Evolutionary conservation across 2,113 vertebrate species (phyloP), one percentile per base, ranked within the genome.

Genomic region (Lichenostomus cassidix): DNA sequence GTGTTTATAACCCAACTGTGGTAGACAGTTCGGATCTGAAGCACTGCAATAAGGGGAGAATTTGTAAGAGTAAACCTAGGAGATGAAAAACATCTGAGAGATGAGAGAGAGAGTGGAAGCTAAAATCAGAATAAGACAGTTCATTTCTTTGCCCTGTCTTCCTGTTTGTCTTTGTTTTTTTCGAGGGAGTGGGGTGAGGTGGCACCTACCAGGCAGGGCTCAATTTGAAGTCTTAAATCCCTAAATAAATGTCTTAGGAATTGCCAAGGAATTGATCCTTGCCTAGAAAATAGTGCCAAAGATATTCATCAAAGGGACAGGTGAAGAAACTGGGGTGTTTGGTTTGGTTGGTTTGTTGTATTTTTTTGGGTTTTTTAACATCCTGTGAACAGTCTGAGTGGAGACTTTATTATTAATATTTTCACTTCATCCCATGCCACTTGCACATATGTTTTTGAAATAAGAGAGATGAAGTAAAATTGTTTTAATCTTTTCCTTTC

Each of bases 241-340:
- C 69, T 92, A 96, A 96, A 95, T 89, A 95, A 96, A 95, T 95
- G 75, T 89, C 91, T 94, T 76, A 33, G 69, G 92, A 97, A 76
- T 56, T 63, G 31, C 33, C 41, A 70, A 70, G 70, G 29, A 96
- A 97, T 96, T 97, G 97, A 97, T 97, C 82, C 59, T 94, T 89
- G 46, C 24, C 65, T 95, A 49, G 39, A 94, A 82, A 86, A 91
- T 15, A 89, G 56, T 55, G 56, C 23, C 69, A 92, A 96, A 94
- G 27, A 79, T 82, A 92, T 96, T 97, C 10, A 89, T 97, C 94
- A 97, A 92, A 97, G 63, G 67, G 60, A 14, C 80, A 94, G 52
- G 67, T 59, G 71, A 73, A 96, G 97, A 92, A 89, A 70, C 91
- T 91, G 64, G 10, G 8, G 0, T 1, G 3, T 11, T 37, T 56